Evolutionary conservation across 30 jellyfish, hydroid and myxozoan genomes (phyloP), one percentile per base, ranked within the genome.

Genomic region (Aurelia sp.): DNA sequence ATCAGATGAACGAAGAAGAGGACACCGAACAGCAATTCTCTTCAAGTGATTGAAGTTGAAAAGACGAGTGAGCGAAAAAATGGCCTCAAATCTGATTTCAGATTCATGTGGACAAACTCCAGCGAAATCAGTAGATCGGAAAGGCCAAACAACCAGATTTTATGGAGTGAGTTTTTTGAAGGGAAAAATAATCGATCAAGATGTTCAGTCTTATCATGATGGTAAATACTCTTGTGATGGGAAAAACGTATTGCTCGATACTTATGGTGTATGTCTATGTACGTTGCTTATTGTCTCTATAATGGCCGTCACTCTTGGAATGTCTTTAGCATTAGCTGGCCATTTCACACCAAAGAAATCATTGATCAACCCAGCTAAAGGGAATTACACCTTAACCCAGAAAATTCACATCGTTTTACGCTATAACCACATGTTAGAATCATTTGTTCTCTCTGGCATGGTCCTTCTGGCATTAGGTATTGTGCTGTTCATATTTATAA

Each of bases 311-410:
- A 87, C 75, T 8, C 76, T 70, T 22, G 96, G 96, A 5, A 22
- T 87, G 52, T 53, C 91, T 3, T 70, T 87, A 15, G 96, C 89
- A 20, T 62, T 87, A 75, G 96, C 91, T 40, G 96, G 96, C 44
- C 96, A 87, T 68, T 78, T 87, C 22, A 87, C 91, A 9, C 86
- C 90, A 17, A 76, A 61, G 90, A 76, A 87, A 55, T 57, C 53
- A 21, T 19, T 87, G 51, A 60, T 23, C 18, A 33, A 64, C 19
- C 62, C 20, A 19, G 57, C 67, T 4, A 23, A 55, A 17, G 41
- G 62, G 41, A 71, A 78, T 61, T 58, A 44, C 51, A 44, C 96
- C 3, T 23, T 63, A 20, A 13, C 47, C 17, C 76, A 74, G 8
- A 77, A 76, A 21, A 44, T 78, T 18, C 83, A 76, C 23, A 61